Conservation (phyloP, 2,113 vertebrate genomes). For the Mustelus asterias region DNA sequence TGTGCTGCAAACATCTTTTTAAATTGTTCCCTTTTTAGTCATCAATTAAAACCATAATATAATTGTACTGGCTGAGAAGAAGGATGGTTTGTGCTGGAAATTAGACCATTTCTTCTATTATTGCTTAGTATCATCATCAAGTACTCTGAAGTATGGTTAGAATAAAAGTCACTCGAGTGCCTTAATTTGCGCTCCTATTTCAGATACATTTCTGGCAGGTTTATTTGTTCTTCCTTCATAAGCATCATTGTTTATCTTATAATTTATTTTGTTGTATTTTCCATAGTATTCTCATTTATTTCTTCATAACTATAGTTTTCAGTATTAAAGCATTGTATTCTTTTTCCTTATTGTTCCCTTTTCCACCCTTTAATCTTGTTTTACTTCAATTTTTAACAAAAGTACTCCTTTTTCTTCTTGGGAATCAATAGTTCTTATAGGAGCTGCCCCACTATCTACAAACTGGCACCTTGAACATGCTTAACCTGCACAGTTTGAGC, state of each 20-base stretch:
- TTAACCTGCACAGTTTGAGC: neutral
- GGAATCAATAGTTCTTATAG: neutral
- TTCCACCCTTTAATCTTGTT: neutral
- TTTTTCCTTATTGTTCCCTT: neutral
- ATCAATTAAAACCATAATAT: neutral
- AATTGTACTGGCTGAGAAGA: neutral
- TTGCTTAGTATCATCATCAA: neutral
- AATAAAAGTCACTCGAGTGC: neutral
- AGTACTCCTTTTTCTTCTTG: neutral
- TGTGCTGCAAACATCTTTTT: neutral
- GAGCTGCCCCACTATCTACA: neutral
- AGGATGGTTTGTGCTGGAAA: neutral
- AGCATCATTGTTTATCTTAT: neutral
- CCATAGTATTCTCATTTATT: neutral
- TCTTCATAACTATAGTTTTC: neutral
- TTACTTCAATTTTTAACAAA: neutral
- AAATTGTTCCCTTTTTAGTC: neutral
- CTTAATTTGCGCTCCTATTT: neutral
- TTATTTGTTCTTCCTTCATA: neutral
- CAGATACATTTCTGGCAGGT: neutral
- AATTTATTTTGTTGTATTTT: slow-evolving; percentile 15
- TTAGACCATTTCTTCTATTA: neutral
- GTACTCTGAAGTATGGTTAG: neutral
- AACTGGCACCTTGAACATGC: neutral
- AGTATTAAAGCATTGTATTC: neutral